A percentile compares a stretch with the other conserved stretches of the same genome.
These are phyloP conservation scores for Eunapius fragilis DNA, from an alignment of 37 sponge, comb jelly and placozoan species.

Conservation along the genomic window DNA sequence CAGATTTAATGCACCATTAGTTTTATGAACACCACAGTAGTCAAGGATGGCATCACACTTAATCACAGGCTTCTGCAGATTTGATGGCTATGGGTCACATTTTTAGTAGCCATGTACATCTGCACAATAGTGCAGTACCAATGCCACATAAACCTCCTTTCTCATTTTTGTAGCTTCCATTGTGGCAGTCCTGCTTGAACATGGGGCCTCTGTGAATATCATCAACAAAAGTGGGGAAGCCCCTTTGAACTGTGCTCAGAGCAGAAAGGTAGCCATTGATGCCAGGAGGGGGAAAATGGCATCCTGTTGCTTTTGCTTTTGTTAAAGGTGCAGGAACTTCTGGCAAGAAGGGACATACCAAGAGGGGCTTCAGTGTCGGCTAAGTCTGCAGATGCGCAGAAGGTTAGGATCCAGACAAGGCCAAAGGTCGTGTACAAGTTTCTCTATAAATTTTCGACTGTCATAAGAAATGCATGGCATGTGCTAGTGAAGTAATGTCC, in stretches of 20 bases:
- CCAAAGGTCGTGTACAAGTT: background rate
- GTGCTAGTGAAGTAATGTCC: too few relatives aligned
- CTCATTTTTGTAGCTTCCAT: conserved; percentile 48
- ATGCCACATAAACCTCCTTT: background rate
- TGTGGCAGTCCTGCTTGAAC: conserved; percentile 67
- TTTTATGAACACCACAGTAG: background rate
- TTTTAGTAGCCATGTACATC: too few relatives aligned
- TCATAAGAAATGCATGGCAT: too few relatives aligned
- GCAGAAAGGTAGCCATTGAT: conserved; percentile 19
- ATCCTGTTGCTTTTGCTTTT: background rate
- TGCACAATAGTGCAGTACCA: background rate
- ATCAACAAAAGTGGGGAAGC: conserved; percentile 64
- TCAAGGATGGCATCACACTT: too few relatives aligned
- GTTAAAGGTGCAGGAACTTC: background rate
- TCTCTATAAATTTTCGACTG: too few relatives aligned
- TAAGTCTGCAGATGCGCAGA: background rate
- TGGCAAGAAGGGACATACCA: background rate
- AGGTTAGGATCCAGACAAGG: background rate
- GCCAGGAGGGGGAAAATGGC: background rate
- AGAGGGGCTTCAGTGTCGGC: background rate
- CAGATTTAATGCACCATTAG: background rate
- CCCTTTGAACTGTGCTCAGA: conserved; percentile 76
- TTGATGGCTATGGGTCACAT: too few relatives aligned
- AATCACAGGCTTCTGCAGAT: too few relatives aligned
- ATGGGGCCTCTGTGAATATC: conserved; percentile 55